phyloP scores from a whole-genome alignment of 1,140 invertebrate genomes.

The Phthorimaea operculella region DNA sequence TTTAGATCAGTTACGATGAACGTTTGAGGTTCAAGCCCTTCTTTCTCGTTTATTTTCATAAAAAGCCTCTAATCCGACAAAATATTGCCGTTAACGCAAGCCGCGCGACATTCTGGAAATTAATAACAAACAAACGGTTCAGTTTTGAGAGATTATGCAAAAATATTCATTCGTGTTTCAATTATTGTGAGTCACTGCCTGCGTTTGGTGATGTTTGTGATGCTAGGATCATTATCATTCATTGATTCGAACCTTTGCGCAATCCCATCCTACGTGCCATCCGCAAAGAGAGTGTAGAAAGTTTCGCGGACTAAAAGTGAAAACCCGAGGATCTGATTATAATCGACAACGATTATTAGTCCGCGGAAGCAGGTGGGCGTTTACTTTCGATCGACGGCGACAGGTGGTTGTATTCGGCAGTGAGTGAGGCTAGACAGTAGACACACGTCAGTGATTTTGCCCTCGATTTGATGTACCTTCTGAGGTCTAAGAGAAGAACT shows the following conservation, averaged over 20 bases:
- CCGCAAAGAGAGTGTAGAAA: slow-evolving; percentile 39
- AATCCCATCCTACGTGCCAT: slow-evolving; percentile 23
- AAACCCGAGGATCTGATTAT: slow-evolving; percentile 18
- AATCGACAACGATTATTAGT: neutral
- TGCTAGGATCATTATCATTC: neutral
- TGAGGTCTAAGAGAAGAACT: neutral
- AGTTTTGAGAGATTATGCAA: neutral
- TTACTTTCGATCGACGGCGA: neutral
- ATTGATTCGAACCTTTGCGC: slow-evolving; percentile 12
- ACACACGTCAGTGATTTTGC: neutral
- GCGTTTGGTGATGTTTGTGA: neutral
- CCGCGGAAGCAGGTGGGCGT: neutral
- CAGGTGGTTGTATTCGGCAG: neutral
- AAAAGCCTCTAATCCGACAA: too few relatives aligned
- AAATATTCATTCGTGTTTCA: neutral
- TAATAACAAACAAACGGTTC: neutral
- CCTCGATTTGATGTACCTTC: neutral
- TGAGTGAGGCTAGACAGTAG: neutral
- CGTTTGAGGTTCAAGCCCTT: neutral
- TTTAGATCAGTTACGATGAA: neutral
- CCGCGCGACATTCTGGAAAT: too few relatives aligned
- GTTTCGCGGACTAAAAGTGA: slow-evolving; percentile 34
- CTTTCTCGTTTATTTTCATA: neutral
- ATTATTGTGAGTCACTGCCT: neutral
- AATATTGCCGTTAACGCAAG: too few relatives aligned